Evolutionary conservation across 2,113 vertebrate genomes (phyloP).

Genomic region (Sclerurus mexicanus): DNA sequence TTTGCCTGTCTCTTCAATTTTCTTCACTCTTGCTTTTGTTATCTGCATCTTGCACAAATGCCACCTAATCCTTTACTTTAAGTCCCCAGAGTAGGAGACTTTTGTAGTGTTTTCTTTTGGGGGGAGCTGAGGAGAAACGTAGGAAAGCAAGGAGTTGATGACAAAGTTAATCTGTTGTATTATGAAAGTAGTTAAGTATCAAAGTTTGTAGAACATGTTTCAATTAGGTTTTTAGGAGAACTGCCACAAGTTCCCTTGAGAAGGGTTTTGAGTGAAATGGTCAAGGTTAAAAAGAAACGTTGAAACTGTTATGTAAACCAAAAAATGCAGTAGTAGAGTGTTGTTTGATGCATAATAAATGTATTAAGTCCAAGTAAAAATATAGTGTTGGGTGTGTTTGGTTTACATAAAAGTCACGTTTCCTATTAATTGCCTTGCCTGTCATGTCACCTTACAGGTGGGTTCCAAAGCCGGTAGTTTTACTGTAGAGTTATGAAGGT

Average conservation of each 20-base stretch:
- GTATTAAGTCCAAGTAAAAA: neutral
- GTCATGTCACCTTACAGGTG: neutral
- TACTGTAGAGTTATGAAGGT: neutral
- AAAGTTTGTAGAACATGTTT: neutral
- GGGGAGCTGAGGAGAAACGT: slow-evolving; percentile 19
- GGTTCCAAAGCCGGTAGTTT: neutral
- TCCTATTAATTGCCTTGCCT: neutral
- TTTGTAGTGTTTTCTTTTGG: slow-evolving; percentile 63
- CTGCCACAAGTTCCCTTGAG: neutral
- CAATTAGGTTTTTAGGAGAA: slow-evolving; percentile 1
- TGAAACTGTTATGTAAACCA: accelerated
- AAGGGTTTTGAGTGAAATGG: neutral
- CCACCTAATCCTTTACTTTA: slow-evolving; percentile 75
- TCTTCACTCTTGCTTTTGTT: slow-evolving; percentile 83
- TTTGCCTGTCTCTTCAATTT: slow-evolving; percentile 89
- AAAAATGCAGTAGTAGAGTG: neutral
- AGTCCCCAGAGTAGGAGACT: slow-evolving; percentile 58
- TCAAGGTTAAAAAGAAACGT: neutral
- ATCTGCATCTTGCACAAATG: slow-evolving; percentile 80
- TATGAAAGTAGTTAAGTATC: slow-evolving; percentile 30
- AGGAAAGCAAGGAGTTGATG: slow-evolving; percentile 49
- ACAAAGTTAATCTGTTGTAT: slow-evolving; percentile 70
- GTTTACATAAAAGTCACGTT: neutral
- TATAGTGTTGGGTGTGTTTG: neutral
- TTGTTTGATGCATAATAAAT: neutral